A percentile compares a stretch with the other conserved stretches of the same genome.
phyloP scores from a whole-genome alignment of 2,888 invertebrate species.

The Pharmacophagus antenor region DNA sequence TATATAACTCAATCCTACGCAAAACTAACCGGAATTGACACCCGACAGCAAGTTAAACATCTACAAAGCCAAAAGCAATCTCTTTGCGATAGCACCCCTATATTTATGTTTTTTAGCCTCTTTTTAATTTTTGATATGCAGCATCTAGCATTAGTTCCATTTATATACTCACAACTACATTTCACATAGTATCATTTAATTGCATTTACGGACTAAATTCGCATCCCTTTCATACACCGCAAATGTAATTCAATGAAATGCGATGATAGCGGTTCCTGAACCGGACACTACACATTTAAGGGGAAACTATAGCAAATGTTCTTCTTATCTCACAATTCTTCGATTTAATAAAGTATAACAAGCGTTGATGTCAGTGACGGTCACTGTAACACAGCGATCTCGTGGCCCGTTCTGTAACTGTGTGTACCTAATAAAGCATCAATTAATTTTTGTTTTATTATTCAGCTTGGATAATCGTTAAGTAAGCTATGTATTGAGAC shows the following conservation, averaged over 20 bases:
- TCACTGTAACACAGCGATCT: slow-evolving; percentile 23
- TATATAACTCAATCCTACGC: slow-evolving; percentile 21
- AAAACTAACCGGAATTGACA: slow-evolving; percentile 11
- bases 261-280: background rate
- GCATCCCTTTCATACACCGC: background rate
- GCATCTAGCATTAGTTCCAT: background rate
- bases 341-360: slow-evolving; percentile 10
- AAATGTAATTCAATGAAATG: slow-evolving; percentile 7
- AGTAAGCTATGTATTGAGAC: slow-evolving; percentile 6
- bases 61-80: slow-evolving; percentile 17
- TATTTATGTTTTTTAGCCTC: slow-evolving; percentile 4
- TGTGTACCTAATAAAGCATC: slow-evolving; percentile 20
- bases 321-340: slow-evolving; percentile 17
- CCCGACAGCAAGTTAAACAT: slow-evolving; percentile 11
- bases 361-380: slow-evolving; percentile 17
- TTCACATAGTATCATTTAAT: slow-evolving; percentile 6
- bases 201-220: background rate
- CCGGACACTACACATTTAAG: slow-evolving; percentile 17
- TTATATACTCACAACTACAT: slow-evolving; percentile 1
- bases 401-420: slow-evolving; percentile 2
- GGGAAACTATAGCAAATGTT: slow-evolving; percentile 7
- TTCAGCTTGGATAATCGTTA: slow-evolving; percentile 12
- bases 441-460: slow-evolving; percentile 17
- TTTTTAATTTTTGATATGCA: background rate
- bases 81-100: background rate